A percentile compares a stretch with the other conserved stretches of the same genome.
These are phyloP conservation scores for Porites cylindrica DNA, from an alignment of 92 coral and sea anemone genomes.

Conservation along the genomic window DNA sequence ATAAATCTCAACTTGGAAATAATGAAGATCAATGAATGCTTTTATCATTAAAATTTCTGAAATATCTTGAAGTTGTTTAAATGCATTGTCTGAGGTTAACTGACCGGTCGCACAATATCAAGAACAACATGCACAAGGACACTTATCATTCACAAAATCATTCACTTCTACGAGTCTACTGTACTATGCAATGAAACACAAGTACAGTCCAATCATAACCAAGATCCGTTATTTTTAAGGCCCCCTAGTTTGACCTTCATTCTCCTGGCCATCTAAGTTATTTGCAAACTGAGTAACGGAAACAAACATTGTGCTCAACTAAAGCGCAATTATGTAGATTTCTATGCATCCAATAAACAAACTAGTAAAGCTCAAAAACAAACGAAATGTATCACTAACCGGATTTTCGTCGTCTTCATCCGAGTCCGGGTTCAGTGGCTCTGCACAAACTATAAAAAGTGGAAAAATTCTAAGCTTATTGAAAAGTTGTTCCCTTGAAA, in stretches of 20 bases:
- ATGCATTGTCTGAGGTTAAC: background rate
- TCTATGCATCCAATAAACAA: constrained; percentile 30
- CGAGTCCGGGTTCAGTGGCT: constrained; percentile 94
- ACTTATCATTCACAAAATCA: background rate
- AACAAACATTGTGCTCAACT: constrained; percentile 20
- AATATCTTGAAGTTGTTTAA: background rate
- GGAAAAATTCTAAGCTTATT: background rate
- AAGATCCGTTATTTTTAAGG: too few relatives aligned
- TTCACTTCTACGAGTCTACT: too few relatives aligned
- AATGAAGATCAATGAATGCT: background rate
- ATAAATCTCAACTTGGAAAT: background rate
- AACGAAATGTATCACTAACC: constrained; percentile 57
- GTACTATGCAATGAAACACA: too few relatives aligned
- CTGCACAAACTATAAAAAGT: constrained; percentile 89
- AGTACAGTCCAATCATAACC: too few relatives aligned
- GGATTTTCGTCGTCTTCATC: constrained; percentile 98
- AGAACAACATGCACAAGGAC: background rate
- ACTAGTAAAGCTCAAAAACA: constrained; percentile 8
- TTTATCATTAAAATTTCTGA: background rate
- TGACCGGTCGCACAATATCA: background rate
- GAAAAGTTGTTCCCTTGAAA: background rate
- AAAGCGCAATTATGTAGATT: constrained; percentile 16
- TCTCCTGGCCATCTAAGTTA: background rate
- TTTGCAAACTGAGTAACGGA: constrained; percentile 20
- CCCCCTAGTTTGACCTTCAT: background rate